Evolutionary conservation across 2,888 invertebrate species (phyloP).

Genomic region (Ennomos quercinarius): DNA sequence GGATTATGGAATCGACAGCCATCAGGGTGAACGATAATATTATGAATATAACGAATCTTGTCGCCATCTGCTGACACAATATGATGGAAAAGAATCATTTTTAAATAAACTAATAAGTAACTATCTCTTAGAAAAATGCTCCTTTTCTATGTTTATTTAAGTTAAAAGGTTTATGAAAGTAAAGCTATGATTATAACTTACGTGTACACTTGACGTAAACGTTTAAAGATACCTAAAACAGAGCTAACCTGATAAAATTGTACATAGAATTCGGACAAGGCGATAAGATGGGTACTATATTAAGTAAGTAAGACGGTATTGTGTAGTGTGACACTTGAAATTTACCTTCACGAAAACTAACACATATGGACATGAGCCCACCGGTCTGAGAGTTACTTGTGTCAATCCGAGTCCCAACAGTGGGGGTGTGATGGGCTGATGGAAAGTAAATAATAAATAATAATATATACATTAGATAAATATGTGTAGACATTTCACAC

Average conservation of each 20-base stretch:
- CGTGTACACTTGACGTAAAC: slow-evolving; percentile 34
- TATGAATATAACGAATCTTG: slow-evolving; percentile 12
- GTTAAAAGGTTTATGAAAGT: slow-evolving; percentile 6
- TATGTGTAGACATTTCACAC: too few species aligned
- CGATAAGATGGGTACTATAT: slow-evolving; percentile 62
- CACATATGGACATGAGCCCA: too few species aligned
- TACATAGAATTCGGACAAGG: slow-evolving; percentile 68
- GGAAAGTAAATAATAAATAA: too few species aligned
- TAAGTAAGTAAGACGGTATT: slow-evolving; percentile 34
- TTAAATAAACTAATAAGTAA: slow-evolving; percentile 5
- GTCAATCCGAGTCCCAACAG: too few species aligned
- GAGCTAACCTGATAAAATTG: slow-evolving; percentile 53
- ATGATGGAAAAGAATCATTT: slow-evolving; percentile 11
- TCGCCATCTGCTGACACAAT: slow-evolving; percentile 10
- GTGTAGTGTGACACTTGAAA: slow-evolving; percentile 7
- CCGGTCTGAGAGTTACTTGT: too few species aligned
- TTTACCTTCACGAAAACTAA: not conserved
- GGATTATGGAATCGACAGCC: not conserved
- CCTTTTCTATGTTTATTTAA: slow-evolving; percentile 11
- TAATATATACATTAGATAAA: too few species aligned
- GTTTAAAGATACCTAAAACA: slow-evolving; percentile 44
- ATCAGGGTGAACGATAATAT: not conserved
- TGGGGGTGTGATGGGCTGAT: too few species aligned
- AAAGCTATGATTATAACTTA: slow-evolving; percentile 26
- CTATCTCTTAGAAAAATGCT: slow-evolving; percentile 11